Percentiles rank a stretch among this genome's conserved stretches.
phyloP scores from a whole-genome alignment of 1,140 invertebrate genomes.

The Drosophila yakuba region DNA sequence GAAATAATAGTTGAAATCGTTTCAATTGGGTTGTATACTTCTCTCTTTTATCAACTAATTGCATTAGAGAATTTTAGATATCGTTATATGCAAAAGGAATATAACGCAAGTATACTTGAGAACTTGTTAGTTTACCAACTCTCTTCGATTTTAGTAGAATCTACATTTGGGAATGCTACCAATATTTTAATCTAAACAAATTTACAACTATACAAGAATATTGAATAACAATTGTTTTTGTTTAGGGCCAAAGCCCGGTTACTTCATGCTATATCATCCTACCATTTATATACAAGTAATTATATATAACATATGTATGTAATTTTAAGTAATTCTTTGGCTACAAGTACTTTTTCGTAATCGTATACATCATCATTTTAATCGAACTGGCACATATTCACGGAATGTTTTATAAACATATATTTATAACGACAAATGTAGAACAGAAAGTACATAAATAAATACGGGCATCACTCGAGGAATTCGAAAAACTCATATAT shows the following conservation, averaged over 20 bases:
- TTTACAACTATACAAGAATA: conserved; percentile 49
- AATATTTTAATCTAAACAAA: conserved; percentile 50
- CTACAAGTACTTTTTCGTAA: conserved; percentile 60
- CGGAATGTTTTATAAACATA: conserved; percentile 49
- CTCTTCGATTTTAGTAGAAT: conserved; percentile 56
- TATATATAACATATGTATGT: conserved; percentile 34
- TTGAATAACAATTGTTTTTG: conserved; percentile 20
- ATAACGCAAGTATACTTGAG: conserved; percentile 9
- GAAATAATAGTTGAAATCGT: conserved; percentile 42
- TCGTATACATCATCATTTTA: conserved; percentile 69
- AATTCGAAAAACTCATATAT: conserved; percentile 43
- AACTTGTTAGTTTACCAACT: conserved; percentile 24
- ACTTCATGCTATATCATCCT: conserved; percentile 28
- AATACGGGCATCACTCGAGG: conserved; percentile 38
- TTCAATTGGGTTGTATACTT: conserved; percentile 62
- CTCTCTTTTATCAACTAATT: conserved; percentile 23
- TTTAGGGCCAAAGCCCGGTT: neutral
- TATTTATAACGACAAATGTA: conserved; percentile 59
- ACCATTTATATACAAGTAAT: conserved; percentile 31
- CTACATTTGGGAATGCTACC: conserved; percentile 15
- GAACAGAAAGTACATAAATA: conserved; percentile 44
- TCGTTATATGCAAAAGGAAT: conserved; percentile 16
- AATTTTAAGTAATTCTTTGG: conserved; percentile 52
- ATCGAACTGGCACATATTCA: conserved; percentile 68
- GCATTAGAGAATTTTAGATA: conserved; percentile 45